Evolutionary conservation across 2,113 vertebrate species (phyloP).

Genomic region (Chloropsis hardwickii): DNA sequence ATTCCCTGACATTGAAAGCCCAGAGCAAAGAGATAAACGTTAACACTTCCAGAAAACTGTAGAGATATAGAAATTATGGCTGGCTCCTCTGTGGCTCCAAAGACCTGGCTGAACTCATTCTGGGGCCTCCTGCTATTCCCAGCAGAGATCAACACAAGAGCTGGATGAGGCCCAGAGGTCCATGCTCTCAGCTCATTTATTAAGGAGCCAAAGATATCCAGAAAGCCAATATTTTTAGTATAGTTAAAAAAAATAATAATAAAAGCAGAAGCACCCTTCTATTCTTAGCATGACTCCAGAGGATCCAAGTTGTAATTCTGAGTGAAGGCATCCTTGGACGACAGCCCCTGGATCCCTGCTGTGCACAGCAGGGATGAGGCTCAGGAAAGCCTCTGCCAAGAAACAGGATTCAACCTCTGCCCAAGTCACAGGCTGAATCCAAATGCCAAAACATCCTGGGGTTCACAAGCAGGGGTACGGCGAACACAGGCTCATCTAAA

Average conservation of each 20-base stretch:
- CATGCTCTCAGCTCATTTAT: background rate
- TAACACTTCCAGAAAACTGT: conserved; percentile 20
- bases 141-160: background rate
- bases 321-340: conserved; percentile 34
- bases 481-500: background rate
- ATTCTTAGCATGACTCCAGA: background rate
- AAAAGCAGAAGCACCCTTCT: background rate
- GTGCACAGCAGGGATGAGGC: conserved; percentile 13
- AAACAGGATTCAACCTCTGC: background rate
- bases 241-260: background rate
- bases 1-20: background rate
- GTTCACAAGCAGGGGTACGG: background rate
- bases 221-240: background rate
- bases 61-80: background rate
- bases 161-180: background rate
- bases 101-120: background rate
- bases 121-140: background rate
- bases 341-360: conserved; percentile 10
- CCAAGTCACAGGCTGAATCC: background rate
- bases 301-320: conserved; percentile 31
- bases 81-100: background rate
- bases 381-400: background rate
- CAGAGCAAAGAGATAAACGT: background rate
- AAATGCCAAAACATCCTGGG: background rate
- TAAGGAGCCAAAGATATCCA: background rate